Conservation (phyloP, 2,888 invertebrate species). For the Podabrus alpinus region DNA sequence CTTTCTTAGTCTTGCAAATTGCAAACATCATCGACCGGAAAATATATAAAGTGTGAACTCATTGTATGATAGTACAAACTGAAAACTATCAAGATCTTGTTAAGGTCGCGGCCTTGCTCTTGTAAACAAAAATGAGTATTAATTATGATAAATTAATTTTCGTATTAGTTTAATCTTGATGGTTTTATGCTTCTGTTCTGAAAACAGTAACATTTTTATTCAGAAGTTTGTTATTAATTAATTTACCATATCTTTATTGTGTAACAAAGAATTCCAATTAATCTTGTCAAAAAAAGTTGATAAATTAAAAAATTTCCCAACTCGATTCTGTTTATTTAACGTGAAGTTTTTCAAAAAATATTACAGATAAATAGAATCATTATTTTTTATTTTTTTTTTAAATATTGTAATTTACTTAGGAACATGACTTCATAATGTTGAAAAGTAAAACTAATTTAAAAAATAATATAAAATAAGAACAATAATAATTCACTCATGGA, state of each 20-base stretch:
- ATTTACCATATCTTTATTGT: background rate
- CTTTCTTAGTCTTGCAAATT: background rate
- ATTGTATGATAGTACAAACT: background rate
- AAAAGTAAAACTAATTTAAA: too few relatives aligned
- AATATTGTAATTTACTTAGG: too few relatives aligned
- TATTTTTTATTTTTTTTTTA: too few relatives aligned
- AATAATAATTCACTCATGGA: too few relatives aligned
- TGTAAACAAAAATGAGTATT: background rate
- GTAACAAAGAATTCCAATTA: background rate
- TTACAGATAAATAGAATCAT: background rate
- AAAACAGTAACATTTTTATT: background rate
- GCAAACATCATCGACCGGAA: background rate
- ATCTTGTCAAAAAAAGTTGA: background rate
- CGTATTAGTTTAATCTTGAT: background rate
- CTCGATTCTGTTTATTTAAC: background rate
- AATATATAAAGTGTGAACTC: background rate
- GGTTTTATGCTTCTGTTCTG: background rate
- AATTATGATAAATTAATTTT: background rate
- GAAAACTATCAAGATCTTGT: background rate
- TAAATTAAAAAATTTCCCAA: background rate
- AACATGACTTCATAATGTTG: too few relatives aligned
- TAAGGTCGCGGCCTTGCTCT: background rate
- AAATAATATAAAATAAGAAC: too few relatives aligned
- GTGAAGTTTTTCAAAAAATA: background rate
- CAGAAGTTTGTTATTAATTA: background rate